A percentile compares a stretch with the other conserved stretches of the same genome.
phyloP scores from a whole-genome alignment of 2,888 invertebrate genomes.

The Dromius quadrimaculatus region DNA sequence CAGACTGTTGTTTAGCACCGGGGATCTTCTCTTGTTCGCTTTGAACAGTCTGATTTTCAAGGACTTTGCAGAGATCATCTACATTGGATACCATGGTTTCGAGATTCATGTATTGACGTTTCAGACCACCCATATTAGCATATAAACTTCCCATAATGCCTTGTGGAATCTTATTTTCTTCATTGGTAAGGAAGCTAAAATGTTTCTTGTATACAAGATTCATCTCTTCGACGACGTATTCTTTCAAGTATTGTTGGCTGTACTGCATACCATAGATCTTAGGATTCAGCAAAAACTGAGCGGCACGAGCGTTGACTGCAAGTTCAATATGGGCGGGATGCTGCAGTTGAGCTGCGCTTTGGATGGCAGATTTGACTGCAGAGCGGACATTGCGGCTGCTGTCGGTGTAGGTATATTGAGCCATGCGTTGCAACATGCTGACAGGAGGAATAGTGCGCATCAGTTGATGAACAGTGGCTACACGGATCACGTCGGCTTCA shows the following conservation, averaged over 20 bases:
- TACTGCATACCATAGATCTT: conserved; percentile 67
- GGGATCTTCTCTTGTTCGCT: conserved; percentile 57
- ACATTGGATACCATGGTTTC: conserved; percentile 66
- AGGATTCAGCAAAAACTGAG: conserved; percentile 63
- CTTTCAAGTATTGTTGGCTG: conserved; percentile 67
- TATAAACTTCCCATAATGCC: conserved; percentile 59
- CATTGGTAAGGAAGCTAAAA: conserved; percentile 69
- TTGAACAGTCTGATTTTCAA: conserved; percentile 60
- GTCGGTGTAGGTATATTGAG: conserved; percentile 76
- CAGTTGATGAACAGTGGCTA: conserved; percentile 73
- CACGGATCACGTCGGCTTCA: conserved; percentile 75
- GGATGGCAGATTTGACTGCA: conserved; percentile 75
- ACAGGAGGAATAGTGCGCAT: conserved; percentile 73
- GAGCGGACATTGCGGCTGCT: conserved; percentile 74
- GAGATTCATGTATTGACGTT: conserved; percentile 57
- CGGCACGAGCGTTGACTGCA: conserved; percentile 65
- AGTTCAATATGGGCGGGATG: conserved; percentile 66
- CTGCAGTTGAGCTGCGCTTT: conserved; percentile 69
- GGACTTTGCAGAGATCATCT: conserved; percentile 62
- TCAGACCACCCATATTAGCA: conserved; percentile 63
- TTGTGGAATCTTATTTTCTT: conserved; percentile 71
- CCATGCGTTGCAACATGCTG: conserved; percentile 78
- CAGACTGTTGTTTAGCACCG: conserved; percentile 56
- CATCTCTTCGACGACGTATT: conserved; percentile 65
- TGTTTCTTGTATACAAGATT: conserved; percentile 66